These are phyloP conservation scores for Pyrrhia umbra DNA, from an alignment of 2,888 invertebrate genomes.

Conservation along the genomic window DNA sequence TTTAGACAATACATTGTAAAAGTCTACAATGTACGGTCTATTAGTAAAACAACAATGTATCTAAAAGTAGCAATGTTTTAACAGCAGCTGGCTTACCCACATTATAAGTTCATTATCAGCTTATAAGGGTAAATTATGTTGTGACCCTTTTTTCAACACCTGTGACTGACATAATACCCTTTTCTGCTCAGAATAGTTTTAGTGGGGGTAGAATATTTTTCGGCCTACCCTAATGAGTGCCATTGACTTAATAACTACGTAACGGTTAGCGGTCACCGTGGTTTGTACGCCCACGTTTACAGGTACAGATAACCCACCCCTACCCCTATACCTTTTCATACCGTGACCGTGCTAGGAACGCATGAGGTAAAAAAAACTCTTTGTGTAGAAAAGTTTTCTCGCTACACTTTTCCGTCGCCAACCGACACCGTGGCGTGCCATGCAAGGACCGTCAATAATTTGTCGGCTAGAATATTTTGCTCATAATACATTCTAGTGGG, in stretches of 20 bases:
- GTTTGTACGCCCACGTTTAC: constrained; percentile 28
- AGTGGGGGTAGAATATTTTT: constrained; percentile 8
- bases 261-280: constrained; percentile 23
- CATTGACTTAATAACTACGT: constrained; percentile 26
- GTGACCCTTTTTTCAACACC: constrained; percentile 53
- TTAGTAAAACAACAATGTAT: constrained; percentile 11
- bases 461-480: too few relatives aligned
- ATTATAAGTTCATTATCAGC: constrained; percentile 26
- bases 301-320: constrained; percentile 7
- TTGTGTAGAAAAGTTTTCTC: too few relatives aligned
- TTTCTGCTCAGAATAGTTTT: constrained; percentile 31
- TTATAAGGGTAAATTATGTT: constrained; percentile 38
- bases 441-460: too few relatives aligned
- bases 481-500: too few relatives aligned
- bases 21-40: neutral
- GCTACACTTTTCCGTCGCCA: too few relatives aligned
- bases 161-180: constrained; percentile 25
- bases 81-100: constrained; percentile 18
- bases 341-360: too few relatives aligned
- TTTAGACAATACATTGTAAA: too few relatives aligned
- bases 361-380: too few relatives aligned
- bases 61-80: constrained; percentile 17
- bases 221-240: constrained; percentile 16
- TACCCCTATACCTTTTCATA: too few relatives aligned
- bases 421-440: too few relatives aligned